Percentiles rank a stretch among this genome's conserved stretches.
These are phyloP conservation scores for Phoxinus phoxinus DNA, from an alignment of 2,113 vertebrate genomes.

Conservation along the genomic window DNA sequence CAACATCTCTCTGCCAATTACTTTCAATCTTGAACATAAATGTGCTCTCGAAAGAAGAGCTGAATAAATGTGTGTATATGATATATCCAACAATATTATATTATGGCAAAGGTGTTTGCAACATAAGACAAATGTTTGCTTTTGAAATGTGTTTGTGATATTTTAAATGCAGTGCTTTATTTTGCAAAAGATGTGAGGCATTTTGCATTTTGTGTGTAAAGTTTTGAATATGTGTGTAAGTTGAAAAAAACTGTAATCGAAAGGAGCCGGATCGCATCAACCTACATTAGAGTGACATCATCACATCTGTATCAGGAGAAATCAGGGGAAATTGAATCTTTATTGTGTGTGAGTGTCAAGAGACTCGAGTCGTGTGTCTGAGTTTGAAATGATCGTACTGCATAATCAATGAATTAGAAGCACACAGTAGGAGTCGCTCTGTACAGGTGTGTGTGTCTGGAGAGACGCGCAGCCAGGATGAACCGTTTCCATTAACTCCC, in stretches of 20 bases:
- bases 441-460: conserved; percentile 73
- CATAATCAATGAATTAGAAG: conserved; percentile 75
- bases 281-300: conserved; percentile 29
- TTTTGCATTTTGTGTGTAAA: too few relatives aligned
- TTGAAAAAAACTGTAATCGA: not conserved
- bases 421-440: conserved; percentile 74
- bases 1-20: too few relatives aligned
- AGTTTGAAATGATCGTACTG: conserved; percentile 70
- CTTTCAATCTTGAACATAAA: too few relatives aligned
- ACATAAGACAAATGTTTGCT: too few relatives aligned
- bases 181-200: too few relatives aligned
- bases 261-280: conserved; percentile 10
- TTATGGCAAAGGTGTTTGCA: too few relatives aligned
- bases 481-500: conserved; percentile 75
- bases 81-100: too few relatives aligned
- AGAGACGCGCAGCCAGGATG: conserved; percentile 65
- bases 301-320: conserved; percentile 36
- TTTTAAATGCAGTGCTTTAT: too few relatives aligned
- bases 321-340: conserved; percentile 39
- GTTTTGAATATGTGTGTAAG: too few relatives aligned
- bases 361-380: conserved; percentile 45
- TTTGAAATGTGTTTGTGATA: too few relatives aligned
- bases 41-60: too few relatives aligned
- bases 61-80: too few relatives aligned
- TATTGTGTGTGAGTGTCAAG: conserved; percentile 31